These are phyloP conservation scores for Vidua chalybeata DNA, from an alignment of 2,113 vertebrate species.

Conservation along the genomic window DNA sequence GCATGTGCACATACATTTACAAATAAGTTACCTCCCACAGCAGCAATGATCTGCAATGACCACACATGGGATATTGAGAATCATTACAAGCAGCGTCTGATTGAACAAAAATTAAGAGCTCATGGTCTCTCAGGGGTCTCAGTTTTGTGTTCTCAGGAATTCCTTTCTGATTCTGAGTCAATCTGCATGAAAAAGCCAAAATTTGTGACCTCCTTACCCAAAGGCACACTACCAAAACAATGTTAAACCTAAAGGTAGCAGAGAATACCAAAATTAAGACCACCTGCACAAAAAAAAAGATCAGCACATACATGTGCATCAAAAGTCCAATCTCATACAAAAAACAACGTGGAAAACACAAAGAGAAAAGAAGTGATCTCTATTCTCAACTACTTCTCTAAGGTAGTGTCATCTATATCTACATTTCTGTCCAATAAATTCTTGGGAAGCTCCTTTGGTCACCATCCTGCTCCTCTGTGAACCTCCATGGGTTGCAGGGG, in stretches of 20 bases:
- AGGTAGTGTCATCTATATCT: background rate
- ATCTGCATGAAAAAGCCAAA: background rate
- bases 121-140: background rate
- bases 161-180: background rate
- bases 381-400: background rate
- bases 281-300: background rate
- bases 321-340: background rate
- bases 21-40: background rate
- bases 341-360: background rate
- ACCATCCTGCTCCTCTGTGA: background rate
- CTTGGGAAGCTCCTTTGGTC: background rate
- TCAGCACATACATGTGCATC: background rate
- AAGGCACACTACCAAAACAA: background rate
- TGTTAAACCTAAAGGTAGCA: background rate
- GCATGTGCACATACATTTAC: accelerated
- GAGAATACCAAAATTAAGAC: background rate
- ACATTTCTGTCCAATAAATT: background rate
- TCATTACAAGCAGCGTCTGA: accelerated
- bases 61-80: background rate
- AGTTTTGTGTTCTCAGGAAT: background rate
- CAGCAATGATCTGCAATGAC: accelerated
- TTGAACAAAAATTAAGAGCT: background rate
- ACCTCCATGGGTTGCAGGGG: background rate
- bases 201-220: background rate
- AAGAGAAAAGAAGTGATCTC: background rate